Evolutionary conservation across 1,140 invertebrate genomes (phyloP).

Genomic region (Papilio polyxenes): DNA sequence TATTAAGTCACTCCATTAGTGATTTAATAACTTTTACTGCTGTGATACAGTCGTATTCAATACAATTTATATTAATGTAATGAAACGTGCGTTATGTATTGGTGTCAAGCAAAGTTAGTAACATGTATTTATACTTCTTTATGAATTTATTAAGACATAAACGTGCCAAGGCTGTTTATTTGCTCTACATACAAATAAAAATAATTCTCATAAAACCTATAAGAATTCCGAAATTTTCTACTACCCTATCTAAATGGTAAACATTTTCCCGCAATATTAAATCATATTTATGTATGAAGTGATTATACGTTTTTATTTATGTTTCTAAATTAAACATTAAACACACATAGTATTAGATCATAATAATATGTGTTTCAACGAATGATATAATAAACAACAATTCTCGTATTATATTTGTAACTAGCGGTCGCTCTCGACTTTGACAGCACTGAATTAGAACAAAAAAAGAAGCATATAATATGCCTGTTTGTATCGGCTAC

Average conservation of each 20-base stretch:
- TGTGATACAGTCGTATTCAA: not conserved
- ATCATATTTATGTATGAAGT: not conserved
- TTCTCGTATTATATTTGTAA: too few relatives aligned
- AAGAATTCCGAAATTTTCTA: not conserved
- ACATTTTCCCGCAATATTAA: not conserved
- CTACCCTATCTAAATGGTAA: not conserved
- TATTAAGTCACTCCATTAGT: too few relatives aligned
- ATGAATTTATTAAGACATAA: not conserved
- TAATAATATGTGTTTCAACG: too few relatives aligned
- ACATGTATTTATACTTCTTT: not conserved
- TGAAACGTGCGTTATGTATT: not conserved
- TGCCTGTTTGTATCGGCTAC: too few relatives aligned
- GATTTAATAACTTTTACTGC: too few relatives aligned
- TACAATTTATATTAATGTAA: not conserved
- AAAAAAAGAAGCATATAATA: too few relatives aligned
- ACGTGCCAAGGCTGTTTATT: not conserved
- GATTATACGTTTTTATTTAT: not conserved
- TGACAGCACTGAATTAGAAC: too few relatives aligned
- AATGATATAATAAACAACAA: too few relatives aligned
- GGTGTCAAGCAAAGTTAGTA: slow-evolving; percentile 3
- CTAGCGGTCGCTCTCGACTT: too few relatives aligned
- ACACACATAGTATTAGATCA: not conserved
- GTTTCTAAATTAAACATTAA: not conserved
- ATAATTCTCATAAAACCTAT: not conserved
- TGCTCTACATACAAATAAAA: not conserved